These are phyloP conservation scores for Hippolais icterina DNA, from an alignment of 2,113 vertebrate genomes.

Conservation along the genomic window DNA sequence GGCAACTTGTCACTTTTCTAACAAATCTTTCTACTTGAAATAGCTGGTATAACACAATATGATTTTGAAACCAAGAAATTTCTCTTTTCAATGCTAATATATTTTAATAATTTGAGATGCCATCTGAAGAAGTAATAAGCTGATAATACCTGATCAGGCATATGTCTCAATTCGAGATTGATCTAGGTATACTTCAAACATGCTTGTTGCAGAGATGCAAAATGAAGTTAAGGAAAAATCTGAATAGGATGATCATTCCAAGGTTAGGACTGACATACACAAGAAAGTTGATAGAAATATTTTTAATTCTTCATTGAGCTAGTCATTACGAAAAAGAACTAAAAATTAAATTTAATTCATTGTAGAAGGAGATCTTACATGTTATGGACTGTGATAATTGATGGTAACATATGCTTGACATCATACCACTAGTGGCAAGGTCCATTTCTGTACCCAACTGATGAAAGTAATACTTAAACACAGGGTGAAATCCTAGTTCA, in stretches of 20 bases:
- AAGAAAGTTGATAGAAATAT: not conserved
- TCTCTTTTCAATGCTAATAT: conserved; percentile 9
- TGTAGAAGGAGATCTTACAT: not conserved
- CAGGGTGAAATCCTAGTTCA: not conserved
- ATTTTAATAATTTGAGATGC: not conserved
- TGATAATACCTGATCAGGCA: not conserved
- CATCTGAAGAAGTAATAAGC: not conserved
- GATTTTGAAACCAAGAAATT: conserved; percentile 20
- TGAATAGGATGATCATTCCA: not conserved
- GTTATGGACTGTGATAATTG: not conserved
- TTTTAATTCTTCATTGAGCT: not conserved
- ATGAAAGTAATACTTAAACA: not conserved
- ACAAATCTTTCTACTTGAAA: not conserved
- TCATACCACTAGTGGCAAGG: not conserved
- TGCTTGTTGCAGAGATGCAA: not conserved
- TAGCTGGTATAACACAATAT: not conserved
- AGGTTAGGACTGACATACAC: not conserved
- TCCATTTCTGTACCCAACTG: not conserved
- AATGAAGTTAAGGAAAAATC: not conserved
- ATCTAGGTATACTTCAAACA: not conserved
- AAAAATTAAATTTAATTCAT: not conserved
- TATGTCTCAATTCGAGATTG: not conserved
- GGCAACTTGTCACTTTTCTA: conserved; percentile 45
- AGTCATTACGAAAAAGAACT: not conserved
- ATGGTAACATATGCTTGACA: not conserved